A percentile compares a stretch with the other conserved stretches of the same genome.
Conservation (phyloP, 2,888 invertebrate genomes). For the Phyllotreta striolata region DNA sequence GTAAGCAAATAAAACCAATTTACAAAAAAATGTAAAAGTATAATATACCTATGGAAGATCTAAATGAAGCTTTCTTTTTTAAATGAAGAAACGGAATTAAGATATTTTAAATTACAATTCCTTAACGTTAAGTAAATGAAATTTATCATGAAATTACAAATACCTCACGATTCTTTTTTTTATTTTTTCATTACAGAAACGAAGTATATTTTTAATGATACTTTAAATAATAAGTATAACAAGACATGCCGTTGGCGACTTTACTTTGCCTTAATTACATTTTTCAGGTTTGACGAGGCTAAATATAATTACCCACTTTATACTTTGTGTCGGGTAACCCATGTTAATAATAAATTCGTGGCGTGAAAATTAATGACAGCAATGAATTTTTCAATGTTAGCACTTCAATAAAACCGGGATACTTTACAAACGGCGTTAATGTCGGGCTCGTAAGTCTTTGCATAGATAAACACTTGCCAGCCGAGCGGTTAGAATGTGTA, state of each 20-base stretch:
- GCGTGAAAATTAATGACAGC: conserved; percentile 20
- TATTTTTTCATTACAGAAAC: too few species aligned
- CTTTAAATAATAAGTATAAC: neutral
- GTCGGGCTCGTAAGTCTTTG: conserved; percentile 25
- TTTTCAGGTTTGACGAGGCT: conserved; percentile 7
- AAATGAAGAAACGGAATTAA: too few species aligned
- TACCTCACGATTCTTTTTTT: too few species aligned
- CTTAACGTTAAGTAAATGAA: too few species aligned
- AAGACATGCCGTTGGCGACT: neutral
- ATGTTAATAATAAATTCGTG: conserved; percentile 17
- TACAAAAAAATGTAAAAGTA: too few species aligned
- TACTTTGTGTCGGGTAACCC: conserved; percentile 6
- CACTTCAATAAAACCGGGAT: conserved; percentile 22
- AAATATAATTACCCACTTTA: conserved; percentile 14
- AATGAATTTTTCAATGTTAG: conserved; percentile 26
- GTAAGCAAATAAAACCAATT: too few species aligned
- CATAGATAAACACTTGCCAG: conserved; percentile 32
- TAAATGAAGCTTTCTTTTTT: too few species aligned
- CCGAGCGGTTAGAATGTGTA: conserved; percentile 24
- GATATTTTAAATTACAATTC: too few species aligned
- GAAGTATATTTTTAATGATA: too few species aligned
- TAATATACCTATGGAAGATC: too few species aligned
- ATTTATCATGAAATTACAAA: too few species aligned
- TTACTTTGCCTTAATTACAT: conserved; percentile 7
- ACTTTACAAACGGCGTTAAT: conserved; percentile 19